Conservation (phyloP, 2,797 vertebrate genomes). For the Trichosurus vulpecula region DNA sequence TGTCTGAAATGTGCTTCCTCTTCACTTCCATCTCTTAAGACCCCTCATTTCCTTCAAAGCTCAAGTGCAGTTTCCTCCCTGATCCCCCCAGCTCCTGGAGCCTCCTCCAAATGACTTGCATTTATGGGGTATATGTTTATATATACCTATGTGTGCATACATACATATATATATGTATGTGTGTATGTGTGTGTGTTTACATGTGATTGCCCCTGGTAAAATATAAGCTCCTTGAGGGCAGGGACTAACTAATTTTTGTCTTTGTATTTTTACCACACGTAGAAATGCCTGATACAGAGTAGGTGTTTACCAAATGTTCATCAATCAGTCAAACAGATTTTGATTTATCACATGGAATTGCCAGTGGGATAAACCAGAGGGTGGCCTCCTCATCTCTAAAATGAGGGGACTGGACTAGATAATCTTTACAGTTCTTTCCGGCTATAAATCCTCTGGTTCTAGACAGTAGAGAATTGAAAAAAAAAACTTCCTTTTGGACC, state of each 20-base stretch:
- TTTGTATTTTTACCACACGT: not conserved
- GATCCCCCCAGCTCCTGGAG: not conserved
- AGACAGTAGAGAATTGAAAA: not conserved
- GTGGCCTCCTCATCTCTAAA: not conserved
- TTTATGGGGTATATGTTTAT: not conserved
- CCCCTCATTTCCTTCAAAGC: not conserved
- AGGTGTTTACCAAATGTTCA: not conserved
- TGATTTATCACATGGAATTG: not conserved
- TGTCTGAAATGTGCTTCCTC: not conserved
- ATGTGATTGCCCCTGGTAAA: not conserved
- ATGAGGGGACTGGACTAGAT: not conserved
- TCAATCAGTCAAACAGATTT: not conserved
- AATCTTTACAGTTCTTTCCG: not conserved
- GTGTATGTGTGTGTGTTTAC: not conserved
- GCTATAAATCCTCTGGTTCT: not conserved
- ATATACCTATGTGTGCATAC: too few species aligned
- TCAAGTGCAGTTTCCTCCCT: not conserved
- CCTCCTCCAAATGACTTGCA: not conserved
- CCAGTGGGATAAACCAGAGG: not conserved
- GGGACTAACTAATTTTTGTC: not conserved
- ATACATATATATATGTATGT: too few species aligned
- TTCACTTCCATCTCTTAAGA: not conserved
- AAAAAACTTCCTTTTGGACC: not conserved
- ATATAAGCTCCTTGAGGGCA: not conserved
- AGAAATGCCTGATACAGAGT: not conserved